Evolutionary conservation across 2,797 vertebrate species (phyloP), one percentile per base, ranked within the genome.

Genomic region (Notolepis coatsorum): DNA sequence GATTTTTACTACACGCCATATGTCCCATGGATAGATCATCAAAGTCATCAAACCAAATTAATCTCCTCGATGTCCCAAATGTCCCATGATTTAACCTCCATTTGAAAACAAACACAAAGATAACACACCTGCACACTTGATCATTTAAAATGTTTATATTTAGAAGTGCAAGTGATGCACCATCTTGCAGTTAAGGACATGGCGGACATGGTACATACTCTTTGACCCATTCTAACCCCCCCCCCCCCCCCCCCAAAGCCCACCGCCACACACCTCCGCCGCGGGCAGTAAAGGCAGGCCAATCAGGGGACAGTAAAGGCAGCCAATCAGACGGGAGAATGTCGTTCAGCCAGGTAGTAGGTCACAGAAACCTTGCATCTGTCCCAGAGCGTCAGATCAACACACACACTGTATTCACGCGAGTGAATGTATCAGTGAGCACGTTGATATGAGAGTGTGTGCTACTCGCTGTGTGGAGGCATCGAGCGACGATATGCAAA

Each of bases 381-480:
- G 24, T 21, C 20, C 18, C 5, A 7, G 41, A 18, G 41, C 43
- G 39, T 30, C 30, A 24, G 51, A 58, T 65, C 42, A 41, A 45
- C 62, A 30, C 41, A 30, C 41, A 47, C 25, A 23, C 51, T 57
- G 67, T 24, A 76, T 49, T 50, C 54, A 18, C 23, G 23, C 13
- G 13, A 13, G n/a, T n/a, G n/a, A n/a, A n/a, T n/a, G n/a, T 27
- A 12, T 47, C 58, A 47, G 46, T 70, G 55, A 58, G 71, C 65
- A 38, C 0, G 0, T 48, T 31, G 33, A 54, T n/a, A n/a, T n/a
- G n/a, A n/a, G n/a, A 69, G 48, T 57, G 30, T 20, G 24, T 41
- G 60, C 49, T n/a, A n/a, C n/a, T n/a, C n/a, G n/a, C n/a, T n/a
- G n/a, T n/a, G 45, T 21, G 27, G 25, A 66, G 17, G 50, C 49